phyloP scores from a whole-genome alignment of 2,113 vertebrate species.

The Rhizomys pruinosus region DNA sequence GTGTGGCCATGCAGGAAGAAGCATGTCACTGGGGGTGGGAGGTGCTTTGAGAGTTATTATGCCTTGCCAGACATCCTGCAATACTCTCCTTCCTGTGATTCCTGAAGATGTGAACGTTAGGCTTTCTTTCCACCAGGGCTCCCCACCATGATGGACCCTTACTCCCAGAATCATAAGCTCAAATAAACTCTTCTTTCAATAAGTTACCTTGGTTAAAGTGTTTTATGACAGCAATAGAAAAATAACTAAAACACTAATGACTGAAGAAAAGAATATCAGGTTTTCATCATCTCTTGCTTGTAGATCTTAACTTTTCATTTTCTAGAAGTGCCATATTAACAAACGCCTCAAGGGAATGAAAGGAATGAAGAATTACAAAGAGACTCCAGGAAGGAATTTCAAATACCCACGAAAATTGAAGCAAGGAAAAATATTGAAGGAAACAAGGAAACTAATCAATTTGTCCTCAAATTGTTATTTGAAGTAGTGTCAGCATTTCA shows the following conservation, averaged over 20 bases:
- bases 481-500: conserved; percentile 14
- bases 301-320: conserved; percentile 46
- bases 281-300: neutral
- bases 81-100: too few species aligned
- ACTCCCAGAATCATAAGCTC: too few species aligned
- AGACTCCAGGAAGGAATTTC: neutral
- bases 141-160: too few species aligned
- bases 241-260: neutral
- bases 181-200: too few species aligned
- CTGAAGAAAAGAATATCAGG: conserved; percentile 6
- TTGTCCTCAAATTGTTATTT: conserved; percentile 29
- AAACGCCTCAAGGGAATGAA: conserved; percentile 6
- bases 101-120: too few species aligned
- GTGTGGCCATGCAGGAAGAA: too few species aligned
- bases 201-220: too few species aligned
- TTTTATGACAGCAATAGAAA: too few species aligned
- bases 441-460: neutral
- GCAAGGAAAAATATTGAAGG: neutral
- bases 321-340: neutral
- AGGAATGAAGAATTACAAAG: neutral
- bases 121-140: too few species aligned
- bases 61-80: too few species aligned
- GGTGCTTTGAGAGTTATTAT: too few species aligned
- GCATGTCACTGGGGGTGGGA: too few species aligned
- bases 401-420: conserved; percentile 17